Base-by-base conservation (phyloP, 2,797 vertebrate genomes). In the Macropodus opercularis region DNA sequence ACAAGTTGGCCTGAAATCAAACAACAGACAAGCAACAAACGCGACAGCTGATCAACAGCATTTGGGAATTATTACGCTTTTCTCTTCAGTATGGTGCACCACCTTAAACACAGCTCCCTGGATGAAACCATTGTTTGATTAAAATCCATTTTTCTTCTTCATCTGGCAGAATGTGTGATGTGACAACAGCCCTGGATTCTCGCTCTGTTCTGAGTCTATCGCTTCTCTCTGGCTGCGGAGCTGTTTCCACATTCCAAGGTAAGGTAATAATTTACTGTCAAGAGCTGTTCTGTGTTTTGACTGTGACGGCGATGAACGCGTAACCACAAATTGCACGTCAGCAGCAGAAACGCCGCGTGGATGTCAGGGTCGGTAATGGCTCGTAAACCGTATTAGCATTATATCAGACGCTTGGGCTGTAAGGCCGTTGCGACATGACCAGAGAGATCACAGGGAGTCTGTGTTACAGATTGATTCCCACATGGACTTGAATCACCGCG, bases 281-380 rank as follows among this genome's bases (percentile, higher is more conserved):
- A 52, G 69, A 75, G 26, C 65, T 39, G 66, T 66, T 81, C 55
- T 53, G 8, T 68, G 40, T 69, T 80, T 75, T 81, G 74, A 82
- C 76, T 79, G 72, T 68, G 69, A 67, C 75, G 56, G 59, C 57
- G 41, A 75, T 63, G 75, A 54, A 77, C 73, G 75, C 42, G 74
- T 46, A 42, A 80, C 83, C 83, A 77, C 87, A 85, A 77, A 70
- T 50, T 75, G 75, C 53, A 62, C 63, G 72, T 81, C 80, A 67
- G 72, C 68, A 67, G 72, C 68, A 68, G 59, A 36, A 81, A 60
- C 56, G 60, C 48, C 48, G 43, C 7, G 15, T 32, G 19, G 71
- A 80, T 75, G 82, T 78, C 62, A 48, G 35, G 63, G 46, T 55
- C 18, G 19, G 74, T 69, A 77, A 79, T 79, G 74, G 80, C 61